These are phyloP conservation scores for Spondyliosoma cantharus DNA, from an alignment of 2,797 vertebrate genomes.

Conservation along the genomic window DNA sequence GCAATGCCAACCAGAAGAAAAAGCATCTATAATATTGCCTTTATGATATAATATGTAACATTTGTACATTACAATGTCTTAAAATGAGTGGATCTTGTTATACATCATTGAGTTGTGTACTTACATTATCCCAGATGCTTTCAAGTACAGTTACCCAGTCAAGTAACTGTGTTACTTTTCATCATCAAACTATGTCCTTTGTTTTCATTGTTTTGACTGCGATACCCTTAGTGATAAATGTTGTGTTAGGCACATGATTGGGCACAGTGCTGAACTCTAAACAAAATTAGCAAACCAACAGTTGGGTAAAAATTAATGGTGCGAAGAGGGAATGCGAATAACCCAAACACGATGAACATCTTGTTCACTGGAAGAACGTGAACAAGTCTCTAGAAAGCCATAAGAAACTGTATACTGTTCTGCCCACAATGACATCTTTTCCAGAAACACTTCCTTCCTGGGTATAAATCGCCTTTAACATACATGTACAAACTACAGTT, in stretches of 20 bases:
- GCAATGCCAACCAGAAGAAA: not conserved
- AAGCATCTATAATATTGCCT: not conserved
- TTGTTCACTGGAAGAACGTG: slow-evolving; percentile 30
- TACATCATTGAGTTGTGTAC: too few relatives aligned
- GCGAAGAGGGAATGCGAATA: slow-evolving; percentile 4
- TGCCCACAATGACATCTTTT: slow-evolving; percentile 23
- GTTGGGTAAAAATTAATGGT: not conserved
- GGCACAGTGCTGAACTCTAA: not conserved
- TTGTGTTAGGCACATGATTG: not conserved
- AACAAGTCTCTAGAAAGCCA: slow-evolving; percentile 29
- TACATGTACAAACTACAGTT: slow-evolving; percentile 36
- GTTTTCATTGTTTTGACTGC: too few relatives aligned
- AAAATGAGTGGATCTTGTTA: too few relatives aligned
- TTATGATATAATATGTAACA: too few relatives aligned
- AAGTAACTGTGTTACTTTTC: too few relatives aligned
- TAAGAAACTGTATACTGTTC: slow-evolving; percentile 24
- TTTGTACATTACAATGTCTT: too few relatives aligned
- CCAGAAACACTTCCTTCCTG: slow-evolving; percentile 56
- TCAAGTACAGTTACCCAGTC: too few relatives aligned
- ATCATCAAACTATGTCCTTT: too few relatives aligned
- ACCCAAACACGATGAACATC: slow-evolving; percentile 7
- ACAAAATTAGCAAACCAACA: not conserved
- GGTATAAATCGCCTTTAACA: slow-evolving; percentile 45
- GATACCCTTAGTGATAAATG: not conserved
- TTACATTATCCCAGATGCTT: too few relatives aligned